Base-by-base conservation (phyloP, 1,140 invertebrate genomes). In the Ectropis grisescens region DNA sequence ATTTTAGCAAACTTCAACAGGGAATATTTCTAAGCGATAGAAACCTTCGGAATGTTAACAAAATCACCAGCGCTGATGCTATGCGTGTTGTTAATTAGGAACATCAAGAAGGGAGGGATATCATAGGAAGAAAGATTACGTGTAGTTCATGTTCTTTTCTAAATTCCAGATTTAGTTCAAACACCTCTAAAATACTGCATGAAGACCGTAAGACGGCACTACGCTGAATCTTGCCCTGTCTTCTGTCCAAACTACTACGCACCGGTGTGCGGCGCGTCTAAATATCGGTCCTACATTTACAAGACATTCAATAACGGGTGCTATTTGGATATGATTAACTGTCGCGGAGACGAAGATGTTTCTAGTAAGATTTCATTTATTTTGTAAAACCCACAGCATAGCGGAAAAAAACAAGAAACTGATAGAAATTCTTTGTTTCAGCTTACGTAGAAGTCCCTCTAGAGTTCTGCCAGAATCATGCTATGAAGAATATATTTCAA, bases 401-500 rank as follows among this genome's bases (percentile, higher is more conserved):
- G n/a, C n/a, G n/a, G n/a, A n/a, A n/a, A n/a, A n/a, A n/a, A n/a
- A n/a, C n/a, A n/a, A n/a, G n/a, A n/a, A n/a, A n/a, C n/a, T n/a
- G n/a, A n/a, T n/a, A n/a, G n/a, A 11, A 23, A 7, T 25, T 15
- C 15, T 30, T 33, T 10, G 42, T 75, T 66, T 25, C 47, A 76
- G 71, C 45, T 22, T 76, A 67, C 31, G 38, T 67, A 0, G 71
- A 76, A 48, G 68, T 76, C 1, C 61, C 68, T 0, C 34, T 76
- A 8, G 44, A 56, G 2, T 69, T 56, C 28, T 76, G 71, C 13
- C 68, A 59, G 24, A 37, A 41, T 1, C 71, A 76, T 32, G 31
- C 47, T 0, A 67, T 72, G 66, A 71, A 66, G 26, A 76, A 76
- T 32, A 72, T 72, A 13, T 76, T 58, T 30, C 59, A 57, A 12